These are phyloP conservation scores for Muntiacus reevesi DNA, from an alignment of 2,113 vertebrate species.

Conservation along the genomic window DNA sequence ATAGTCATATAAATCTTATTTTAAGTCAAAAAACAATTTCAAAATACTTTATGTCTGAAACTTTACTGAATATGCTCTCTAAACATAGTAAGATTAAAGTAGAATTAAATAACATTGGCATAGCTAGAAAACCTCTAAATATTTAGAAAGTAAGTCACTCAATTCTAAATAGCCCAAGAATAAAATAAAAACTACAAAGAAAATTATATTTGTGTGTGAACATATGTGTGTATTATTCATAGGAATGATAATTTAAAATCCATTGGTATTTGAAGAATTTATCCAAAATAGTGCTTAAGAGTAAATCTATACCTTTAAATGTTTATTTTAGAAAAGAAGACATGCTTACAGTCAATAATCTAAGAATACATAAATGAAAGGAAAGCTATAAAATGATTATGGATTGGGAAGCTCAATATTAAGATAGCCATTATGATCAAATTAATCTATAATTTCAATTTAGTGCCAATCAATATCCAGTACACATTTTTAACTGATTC, in stretches of 20 bases:
- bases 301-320: background rate
- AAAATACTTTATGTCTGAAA: background rate
- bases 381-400: background rate
- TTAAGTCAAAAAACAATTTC: background rate
- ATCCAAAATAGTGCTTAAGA: background rate
- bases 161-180: background rate
- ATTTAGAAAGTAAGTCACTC: background rate
- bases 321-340: background rate
- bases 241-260: background rate
- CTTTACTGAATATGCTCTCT: background rate
- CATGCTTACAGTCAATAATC: background rate
- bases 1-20: background rate
- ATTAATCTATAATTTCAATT: conserved; percentile 18
- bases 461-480: background rate
- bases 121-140: background rate
- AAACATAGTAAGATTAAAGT: background rate
- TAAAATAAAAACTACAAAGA: background rate
- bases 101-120: background rate
- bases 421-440: background rate
- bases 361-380: background rate
- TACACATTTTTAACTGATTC: background rate
- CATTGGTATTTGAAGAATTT: background rate
- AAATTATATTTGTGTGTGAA: background rate
- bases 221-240: background rate
- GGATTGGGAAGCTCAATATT: background rate